Percentiles rank a stretch among this genome's conserved stretches.
Evolutionary conservation across 2,888 invertebrate species (phyloP).

Genomic region (Syrista parreyssii): DNA sequence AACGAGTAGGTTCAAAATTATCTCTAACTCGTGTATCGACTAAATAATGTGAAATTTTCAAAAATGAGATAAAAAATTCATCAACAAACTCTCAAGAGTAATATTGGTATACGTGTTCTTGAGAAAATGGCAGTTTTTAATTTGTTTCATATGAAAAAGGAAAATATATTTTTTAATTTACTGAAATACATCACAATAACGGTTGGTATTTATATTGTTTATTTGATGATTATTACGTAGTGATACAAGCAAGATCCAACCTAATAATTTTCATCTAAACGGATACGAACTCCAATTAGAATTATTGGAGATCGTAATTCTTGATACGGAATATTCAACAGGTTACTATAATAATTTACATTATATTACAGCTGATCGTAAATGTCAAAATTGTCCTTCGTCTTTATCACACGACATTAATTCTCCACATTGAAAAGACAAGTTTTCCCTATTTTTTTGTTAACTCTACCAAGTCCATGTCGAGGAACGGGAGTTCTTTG

Average conservation of each 20-base stretch:
- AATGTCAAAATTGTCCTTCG: background rate
- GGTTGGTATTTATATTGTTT: constrained; percentile 32
- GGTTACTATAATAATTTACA: constrained; percentile 17
- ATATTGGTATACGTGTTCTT: background rate
- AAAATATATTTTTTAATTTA: background rate
- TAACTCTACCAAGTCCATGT: background rate
- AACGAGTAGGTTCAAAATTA: constrained; percentile 45
- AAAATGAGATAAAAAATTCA: background rate
- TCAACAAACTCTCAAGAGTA: background rate
- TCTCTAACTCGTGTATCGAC: constrained; percentile 27
- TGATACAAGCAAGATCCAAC: constrained; percentile 37
- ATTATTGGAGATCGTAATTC: background rate
- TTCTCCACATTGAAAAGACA: background rate
- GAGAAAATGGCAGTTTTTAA: background rate
- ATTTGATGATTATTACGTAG: constrained; percentile 39
- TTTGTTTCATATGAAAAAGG: background rate
- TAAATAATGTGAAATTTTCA: constrained; percentile 14
- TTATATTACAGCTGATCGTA: constrained; percentile 12
- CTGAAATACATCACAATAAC: background rate
- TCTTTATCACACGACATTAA: background rate
- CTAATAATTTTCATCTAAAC: constrained; percentile 7
- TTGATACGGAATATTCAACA: constrained; percentile 1
- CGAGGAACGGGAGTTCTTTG: background rate
- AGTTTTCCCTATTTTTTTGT: background rate
- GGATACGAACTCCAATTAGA: background rate